A percentile compares a stretch with the other conserved stretches of the same genome.
Conservation (phyloP, 2,888 invertebrate species). For the Lymantria monacha region DNA sequence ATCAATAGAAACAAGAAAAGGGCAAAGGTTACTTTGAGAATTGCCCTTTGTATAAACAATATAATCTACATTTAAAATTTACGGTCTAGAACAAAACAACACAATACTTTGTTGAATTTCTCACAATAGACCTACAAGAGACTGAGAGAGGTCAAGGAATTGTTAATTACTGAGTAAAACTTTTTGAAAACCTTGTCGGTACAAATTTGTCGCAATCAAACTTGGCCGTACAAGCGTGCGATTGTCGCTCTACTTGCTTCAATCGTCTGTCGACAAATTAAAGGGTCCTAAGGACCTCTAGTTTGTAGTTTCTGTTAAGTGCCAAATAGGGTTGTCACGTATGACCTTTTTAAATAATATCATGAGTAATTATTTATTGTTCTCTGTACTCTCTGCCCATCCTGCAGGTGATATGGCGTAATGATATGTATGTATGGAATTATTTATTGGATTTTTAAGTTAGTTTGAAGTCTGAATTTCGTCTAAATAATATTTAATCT, state of each 20-base stretch:
- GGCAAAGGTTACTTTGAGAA: no score
- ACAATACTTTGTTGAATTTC: neutral
- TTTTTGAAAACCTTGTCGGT: constrained; percentile 17
- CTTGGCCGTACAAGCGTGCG: constrained; percentile 15
- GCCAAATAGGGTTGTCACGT: constrained; percentile 14
- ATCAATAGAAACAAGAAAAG: no score
- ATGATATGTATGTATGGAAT: no score
- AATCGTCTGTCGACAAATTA: constrained; percentile 31
- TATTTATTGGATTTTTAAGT: no score
- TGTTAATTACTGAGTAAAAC: constrained; percentile 24
- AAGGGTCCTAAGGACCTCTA: constrained; percentile 24
- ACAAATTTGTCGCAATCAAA: constrained; percentile 15
- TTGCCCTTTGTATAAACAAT: no score
- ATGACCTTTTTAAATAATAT: neutral
- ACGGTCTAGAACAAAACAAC: neutral
- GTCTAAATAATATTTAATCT: no score
- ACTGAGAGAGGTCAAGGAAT: neutral
- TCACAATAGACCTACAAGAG: neutral
- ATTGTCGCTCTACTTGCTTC: constrained; percentile 23
- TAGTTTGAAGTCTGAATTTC: no score
- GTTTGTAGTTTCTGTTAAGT: constrained; percentile 28
- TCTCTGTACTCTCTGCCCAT: no score
- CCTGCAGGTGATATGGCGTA: no score
- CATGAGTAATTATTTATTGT: neutral
- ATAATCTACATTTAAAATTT: no score